phyloP scores from a whole-genome alignment of 2,797 vertebrate species.

The Clarias fuscus region DNA sequence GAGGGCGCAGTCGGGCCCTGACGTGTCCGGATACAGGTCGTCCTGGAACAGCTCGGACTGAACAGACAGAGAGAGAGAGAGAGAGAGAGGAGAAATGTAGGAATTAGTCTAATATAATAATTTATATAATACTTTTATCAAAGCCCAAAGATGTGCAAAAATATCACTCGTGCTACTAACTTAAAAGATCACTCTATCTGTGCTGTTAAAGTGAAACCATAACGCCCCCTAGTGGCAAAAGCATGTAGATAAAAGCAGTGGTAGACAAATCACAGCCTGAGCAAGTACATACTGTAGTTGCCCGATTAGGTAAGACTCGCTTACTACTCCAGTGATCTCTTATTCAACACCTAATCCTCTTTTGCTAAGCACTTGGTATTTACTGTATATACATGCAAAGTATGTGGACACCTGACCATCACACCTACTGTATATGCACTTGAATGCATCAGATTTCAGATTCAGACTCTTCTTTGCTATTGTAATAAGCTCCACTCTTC shows the following conservation, averaged over 20 bases:
- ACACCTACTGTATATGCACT: no score
- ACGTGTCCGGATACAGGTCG: slow-evolving; percentile 94
- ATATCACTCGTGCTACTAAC: not conserved
- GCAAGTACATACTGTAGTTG: not conserved
- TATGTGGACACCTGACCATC: no score
- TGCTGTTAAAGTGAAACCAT: not conserved
- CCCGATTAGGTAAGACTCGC: not conserved
- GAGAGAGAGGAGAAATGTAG: not conserved
- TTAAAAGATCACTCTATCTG: not conserved
- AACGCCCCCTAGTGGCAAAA: not conserved
- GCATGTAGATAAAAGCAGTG: not conserved
- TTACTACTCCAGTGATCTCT: no score
- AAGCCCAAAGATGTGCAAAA: not conserved
- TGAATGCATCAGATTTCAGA: no score
- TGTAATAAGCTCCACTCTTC: no score
- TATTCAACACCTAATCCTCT: no score
- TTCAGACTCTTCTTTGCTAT: no score
- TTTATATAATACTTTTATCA: not conserved
- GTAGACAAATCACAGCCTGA: not conserved
- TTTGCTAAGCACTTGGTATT: not conserved
- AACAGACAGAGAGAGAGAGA: slow-evolving; percentile 5
- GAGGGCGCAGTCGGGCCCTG: slow-evolving; percentile 86
- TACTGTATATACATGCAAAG: no score
- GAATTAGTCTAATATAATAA: not conserved
- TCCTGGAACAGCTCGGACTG: slow-evolving; percentile 98